Conservation (phyloP, 2,888 invertebrate species). For the Tipula lateralis region DNA sequence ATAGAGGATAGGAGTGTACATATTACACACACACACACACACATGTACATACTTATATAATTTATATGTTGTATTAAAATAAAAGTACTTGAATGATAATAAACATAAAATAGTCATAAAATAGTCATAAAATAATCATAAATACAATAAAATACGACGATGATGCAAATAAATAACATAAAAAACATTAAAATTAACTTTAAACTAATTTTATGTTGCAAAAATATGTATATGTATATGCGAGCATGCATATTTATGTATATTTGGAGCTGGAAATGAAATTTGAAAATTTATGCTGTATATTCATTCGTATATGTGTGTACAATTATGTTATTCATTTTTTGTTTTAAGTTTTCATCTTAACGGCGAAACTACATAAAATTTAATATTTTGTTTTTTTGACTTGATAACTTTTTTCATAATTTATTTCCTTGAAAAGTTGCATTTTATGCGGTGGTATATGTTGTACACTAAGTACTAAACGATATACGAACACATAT, state of each 20-base stretch:
- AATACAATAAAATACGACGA: background rate
- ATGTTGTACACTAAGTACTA: background rate
- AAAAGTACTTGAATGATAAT: background rate
- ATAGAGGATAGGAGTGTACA: background rate
- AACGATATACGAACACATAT: background rate
- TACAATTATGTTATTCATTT: background rate
- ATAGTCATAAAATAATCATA: too few relatives aligned
- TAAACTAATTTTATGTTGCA: background rate
- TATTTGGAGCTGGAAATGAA: background rate
- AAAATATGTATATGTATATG: background rate
- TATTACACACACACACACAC: background rate
- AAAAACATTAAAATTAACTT: slow-evolving; percentile 5
- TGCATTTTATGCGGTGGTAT: background rate
- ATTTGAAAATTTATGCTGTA: background rate
- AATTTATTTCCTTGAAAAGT: background rate
- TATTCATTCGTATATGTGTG: background rate
- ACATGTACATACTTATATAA: background rate
- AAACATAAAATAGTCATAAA: background rate
- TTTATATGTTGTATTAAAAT: background rate
- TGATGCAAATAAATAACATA: background rate
- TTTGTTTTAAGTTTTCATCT: background rate
- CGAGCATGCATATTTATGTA: background rate
- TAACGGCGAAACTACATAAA: background rate
- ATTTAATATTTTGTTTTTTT: background rate
- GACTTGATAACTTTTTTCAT: background rate